phyloP scores from a whole-genome alignment of 2,113 vertebrate genomes.

The Heterotis niloticus region DNA sequence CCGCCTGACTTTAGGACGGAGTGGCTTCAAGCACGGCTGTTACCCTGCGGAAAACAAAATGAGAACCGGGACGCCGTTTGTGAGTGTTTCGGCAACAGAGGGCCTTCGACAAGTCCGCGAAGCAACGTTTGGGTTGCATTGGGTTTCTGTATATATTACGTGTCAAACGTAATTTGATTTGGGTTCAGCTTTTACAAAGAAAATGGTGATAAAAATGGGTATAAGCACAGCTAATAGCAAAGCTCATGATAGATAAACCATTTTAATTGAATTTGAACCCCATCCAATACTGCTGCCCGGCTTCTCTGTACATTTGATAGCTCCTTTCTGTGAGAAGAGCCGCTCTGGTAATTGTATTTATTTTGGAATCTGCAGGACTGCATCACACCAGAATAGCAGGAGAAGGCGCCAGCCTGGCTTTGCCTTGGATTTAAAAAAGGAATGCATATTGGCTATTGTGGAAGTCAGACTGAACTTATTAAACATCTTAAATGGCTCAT shows the following conservation, averaged over 20 bases:
- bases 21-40: too few relatives aligned
- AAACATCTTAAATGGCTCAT: neutral
- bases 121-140: neutral
- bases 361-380: neutral
- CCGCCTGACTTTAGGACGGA: too few relatives aligned
- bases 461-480: neutral
- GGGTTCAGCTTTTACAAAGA: neutral
- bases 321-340: slow-evolving; percentile 1
- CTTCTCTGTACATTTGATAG: neutral
- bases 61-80: neutral
- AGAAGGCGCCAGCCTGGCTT: neutral
- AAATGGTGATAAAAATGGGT: neutral
- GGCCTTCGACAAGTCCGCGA: neutral
- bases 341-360: neutral
- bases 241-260: neutral
- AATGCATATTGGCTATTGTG: neutral
- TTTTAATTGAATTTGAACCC: too few relatives aligned
- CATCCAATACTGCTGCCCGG: neutral
- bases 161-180: neutral
- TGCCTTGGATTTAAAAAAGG: neutral
- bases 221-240: too few relatives aligned
- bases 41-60: too few relatives aligned
- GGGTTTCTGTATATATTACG: too few relatives aligned
- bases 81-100: neutral
- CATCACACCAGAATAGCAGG: neutral